phyloP scores from a whole-genome alignment of 2,888 invertebrate genomes.

The Dyspetes luteomarginatus region DNA sequence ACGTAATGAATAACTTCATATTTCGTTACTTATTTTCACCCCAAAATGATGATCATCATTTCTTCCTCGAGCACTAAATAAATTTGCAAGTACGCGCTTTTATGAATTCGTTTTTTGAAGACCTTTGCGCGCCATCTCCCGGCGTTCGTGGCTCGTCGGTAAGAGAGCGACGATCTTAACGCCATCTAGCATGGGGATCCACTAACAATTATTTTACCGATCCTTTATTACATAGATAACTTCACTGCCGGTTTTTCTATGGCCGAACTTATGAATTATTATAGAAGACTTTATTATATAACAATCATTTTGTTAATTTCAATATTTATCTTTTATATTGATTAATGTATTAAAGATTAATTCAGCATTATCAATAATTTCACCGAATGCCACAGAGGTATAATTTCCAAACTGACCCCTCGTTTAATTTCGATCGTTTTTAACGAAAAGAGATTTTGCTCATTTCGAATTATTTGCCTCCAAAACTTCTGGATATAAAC shows the following conservation, averaged over 20 bases:
- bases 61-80: background rate
- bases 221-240: no score
- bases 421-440: no score
- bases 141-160: background rate
- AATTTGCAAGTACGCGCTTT: background rate
- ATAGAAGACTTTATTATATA: no score
- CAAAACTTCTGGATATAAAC: background rate
- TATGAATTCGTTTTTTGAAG: background rate
- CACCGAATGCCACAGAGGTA: no score
- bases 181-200: no score
- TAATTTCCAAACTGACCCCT: no score
- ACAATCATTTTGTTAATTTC: no score
- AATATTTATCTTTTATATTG: no score
- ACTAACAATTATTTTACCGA: no score
- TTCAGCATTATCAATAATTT: background rate
- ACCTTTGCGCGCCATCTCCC: background rate
- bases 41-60: background rate
- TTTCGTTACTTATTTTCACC: background rate
- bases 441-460: background rate
- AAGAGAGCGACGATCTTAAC: background rate
- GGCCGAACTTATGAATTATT: no score
- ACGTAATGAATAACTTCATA: background rate
- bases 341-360: background rate
- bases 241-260: no score
- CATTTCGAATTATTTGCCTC: background rate